Evolutionary conservation across 2,888 invertebrate genomes (phyloP), one percentile per base, ranked within the genome.

Genomic region (Papilio gigon): DNA sequence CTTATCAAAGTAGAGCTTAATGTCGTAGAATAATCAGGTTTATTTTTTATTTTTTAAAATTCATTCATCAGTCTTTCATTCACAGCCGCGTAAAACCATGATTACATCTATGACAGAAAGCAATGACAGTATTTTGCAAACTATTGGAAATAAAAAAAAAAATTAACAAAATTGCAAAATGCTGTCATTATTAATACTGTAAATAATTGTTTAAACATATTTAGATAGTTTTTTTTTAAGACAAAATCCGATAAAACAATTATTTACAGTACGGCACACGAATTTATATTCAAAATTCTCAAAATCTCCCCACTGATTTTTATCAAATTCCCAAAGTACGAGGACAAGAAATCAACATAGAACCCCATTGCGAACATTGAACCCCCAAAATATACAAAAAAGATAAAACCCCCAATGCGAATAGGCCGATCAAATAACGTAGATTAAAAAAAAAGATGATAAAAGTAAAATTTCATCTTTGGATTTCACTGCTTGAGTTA

Each of bases 11-110:
- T 58, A 64, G 70, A 37, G 59, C 40, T 17, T 68, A 73, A 71
- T 71, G 71, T 70, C 78, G 76, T 74, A 78, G 79, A 75, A 76
- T 65, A 80, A 84, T 81, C 79, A 83, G 76, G 76, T 74, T 61
- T 72, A 61, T 70, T 69, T 56, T 67, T 63, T 50, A 11, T 42
- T 67, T 63, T 50, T 14, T 42, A 58, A 42, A 65, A 71, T 58
- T 73, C 71, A 2, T n/a, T 53, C 30, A 17, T 75, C 75, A 74
- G 71, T 74, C 72, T 75, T 74, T 40, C 64, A 72, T 71, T 71
- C 74, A 77, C 78, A 80, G 76, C 75, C 75, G 58, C 73, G 70
- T 67, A 71, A 14, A 65, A 74, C 76, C 79, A 82, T 82, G 80
- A 83, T 81, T 79, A 71, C 70, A 77, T 78, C 77, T 76, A 75